These are phyloP conservation scores for Trichopoda pennipes DNA, from an alignment of 2,888 invertebrate species.

Conservation along the genomic window DNA sequence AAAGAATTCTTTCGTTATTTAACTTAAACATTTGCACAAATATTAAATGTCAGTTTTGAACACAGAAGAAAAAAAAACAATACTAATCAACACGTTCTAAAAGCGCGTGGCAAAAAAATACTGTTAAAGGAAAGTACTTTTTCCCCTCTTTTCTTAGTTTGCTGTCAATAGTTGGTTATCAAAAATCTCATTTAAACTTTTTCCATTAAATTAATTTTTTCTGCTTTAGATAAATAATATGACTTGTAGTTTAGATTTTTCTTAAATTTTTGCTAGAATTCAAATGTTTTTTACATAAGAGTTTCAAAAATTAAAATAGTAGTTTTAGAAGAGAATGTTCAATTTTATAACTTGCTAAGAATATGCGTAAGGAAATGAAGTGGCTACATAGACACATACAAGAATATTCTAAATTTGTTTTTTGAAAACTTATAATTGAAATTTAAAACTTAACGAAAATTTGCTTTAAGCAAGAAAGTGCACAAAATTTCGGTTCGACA, in stretches of 20 bases:
- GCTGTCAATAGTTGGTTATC: constrained; percentile 43
- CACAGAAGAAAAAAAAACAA: neutral
- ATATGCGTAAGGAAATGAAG: neutral
- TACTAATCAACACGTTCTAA: constrained; percentile 55
- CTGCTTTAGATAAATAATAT: constrained; percentile 62
- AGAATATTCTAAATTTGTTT: no score
- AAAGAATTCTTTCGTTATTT: neutral
- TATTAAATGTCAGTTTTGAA: constrained; percentile 41
- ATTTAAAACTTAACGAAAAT: no score
- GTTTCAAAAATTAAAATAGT: constrained; percentile 49
- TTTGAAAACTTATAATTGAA: no score
- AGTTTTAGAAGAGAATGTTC: constrained; percentile 34
- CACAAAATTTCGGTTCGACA: no score
- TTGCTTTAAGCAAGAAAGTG: no score
- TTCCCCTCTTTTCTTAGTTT: neutral
- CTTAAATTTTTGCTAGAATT: neutral
- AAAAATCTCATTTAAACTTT: constrained; percentile 69
- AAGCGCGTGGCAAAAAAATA: constrained; percentile 11
- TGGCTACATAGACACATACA: neutral
- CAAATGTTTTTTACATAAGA: neutral
- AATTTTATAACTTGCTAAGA: constrained; percentile 26
- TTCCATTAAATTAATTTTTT: constrained; percentile 56
- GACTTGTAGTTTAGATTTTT: constrained; percentile 8
- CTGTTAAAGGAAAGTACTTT: constrained; percentile 4
- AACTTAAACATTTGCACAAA: constrained; percentile 26